phyloP scores from a whole-genome alignment of 2,113 vertebrate species.

The Nyctereutes procyonoides region DNA sequence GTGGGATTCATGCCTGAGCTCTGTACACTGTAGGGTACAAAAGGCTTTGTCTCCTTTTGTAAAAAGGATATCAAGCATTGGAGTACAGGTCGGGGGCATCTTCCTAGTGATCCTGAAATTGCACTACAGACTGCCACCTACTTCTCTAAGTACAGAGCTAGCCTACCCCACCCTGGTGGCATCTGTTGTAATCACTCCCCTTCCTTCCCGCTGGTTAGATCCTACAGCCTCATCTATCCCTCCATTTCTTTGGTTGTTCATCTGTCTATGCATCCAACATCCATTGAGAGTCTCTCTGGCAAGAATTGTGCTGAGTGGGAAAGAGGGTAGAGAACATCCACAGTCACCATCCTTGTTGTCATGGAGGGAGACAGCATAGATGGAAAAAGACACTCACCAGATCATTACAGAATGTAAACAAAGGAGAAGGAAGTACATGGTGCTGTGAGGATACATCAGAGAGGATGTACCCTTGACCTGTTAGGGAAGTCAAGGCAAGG shows the following conservation, averaged over 20 bases:
- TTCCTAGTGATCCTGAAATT: constrained; percentile 43
- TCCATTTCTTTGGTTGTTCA: neutral
- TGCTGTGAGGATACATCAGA: neutral
- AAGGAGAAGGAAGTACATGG: neutral
- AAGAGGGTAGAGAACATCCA: neutral
- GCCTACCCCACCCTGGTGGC: neutral
- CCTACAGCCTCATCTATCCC: neutral
- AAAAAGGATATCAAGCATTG: neutral
- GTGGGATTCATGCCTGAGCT: neutral
- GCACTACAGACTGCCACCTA: neutral
- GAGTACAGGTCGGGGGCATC: neutral
- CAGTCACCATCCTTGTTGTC: neutral
- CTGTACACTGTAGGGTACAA: neutral
- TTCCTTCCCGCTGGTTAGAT: neutral
- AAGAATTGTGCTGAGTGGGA: neutral
- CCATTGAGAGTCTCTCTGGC: neutral
- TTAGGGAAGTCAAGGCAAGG: neutral
- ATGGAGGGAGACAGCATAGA: neutral
- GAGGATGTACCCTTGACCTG: neutral
- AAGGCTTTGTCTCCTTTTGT: constrained; percentile 14
- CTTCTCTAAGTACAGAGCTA: neutral
- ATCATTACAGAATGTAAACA: constrained; percentile 2
- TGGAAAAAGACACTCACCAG: neutral
- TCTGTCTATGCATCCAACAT: neutral
- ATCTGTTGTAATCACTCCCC: neutral